Percentiles rank a stretch among this genome's conserved stretches.
phyloP scores from a whole-genome alignment of 2,888 invertebrate species.

The Herminia tarsipennalis region DNA sequence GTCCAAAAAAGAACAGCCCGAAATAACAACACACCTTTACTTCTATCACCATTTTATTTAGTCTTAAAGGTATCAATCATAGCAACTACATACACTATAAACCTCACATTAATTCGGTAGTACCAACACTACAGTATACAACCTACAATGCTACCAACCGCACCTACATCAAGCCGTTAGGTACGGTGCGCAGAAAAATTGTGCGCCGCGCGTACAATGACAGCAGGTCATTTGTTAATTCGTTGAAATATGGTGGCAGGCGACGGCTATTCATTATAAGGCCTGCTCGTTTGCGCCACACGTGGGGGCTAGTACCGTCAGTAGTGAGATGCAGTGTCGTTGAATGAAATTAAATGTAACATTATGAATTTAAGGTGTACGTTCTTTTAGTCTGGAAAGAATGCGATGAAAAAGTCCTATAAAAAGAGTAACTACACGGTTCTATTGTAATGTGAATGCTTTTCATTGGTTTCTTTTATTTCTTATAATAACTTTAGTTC shows the following conservation, averaged over 20 bases:
- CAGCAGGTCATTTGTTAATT: constrained; percentile 84
- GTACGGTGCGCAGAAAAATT: constrained; percentile 84
- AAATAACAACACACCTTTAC: not conserved
- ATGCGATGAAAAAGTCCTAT: no score
- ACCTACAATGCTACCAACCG: constrained; percentile 61
- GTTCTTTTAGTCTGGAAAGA: no score
- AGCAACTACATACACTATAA: constrained; percentile 47
- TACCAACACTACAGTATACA: constrained; percentile 42
- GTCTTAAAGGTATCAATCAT: constrained; percentile 20
- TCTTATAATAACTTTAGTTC: no score
- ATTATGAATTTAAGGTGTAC: no score
- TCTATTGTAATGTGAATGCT: no score
- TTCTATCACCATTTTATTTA: not conserved
- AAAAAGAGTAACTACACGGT: no score
- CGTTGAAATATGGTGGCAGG: constrained; percentile 82
- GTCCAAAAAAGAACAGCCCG: not conserved
- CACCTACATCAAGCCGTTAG: constrained; percentile 78
- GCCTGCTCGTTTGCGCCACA: constrained; percentile 81
- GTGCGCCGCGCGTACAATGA: constrained; percentile 76
- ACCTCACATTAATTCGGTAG: constrained; percentile 62
- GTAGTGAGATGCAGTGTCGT: no score
- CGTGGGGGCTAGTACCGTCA: constrained; percentile 71
- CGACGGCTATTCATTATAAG: constrained; percentile 84
- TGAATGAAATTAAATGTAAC: constrained; percentile 2
- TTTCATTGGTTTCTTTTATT: no score